Base-by-base conservation (phyloP, 1,140 invertebrate species). In the Vanessa tameamea region DNA sequence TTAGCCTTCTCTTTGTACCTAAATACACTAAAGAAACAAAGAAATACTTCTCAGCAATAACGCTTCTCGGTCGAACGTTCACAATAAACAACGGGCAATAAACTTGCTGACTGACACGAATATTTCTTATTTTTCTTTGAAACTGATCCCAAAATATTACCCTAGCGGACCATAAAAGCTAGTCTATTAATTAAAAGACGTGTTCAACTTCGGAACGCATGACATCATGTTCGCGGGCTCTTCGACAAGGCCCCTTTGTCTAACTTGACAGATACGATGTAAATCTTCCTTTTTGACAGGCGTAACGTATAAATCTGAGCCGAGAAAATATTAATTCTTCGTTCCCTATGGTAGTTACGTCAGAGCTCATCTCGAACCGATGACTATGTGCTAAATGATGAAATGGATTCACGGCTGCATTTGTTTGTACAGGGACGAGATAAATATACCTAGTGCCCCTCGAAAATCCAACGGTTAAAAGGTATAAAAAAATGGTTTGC, bases 91-190 rank as follows among this genome's bases (percentile, higher is more conserved):
- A 86, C 85, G 82, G 75, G 53, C 79, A 83, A 88, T 91, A 89
- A 91, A 89, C 80, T 81, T 80, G 78, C 77, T 75, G 78, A 77
- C 80, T 85, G 87, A 87, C 86, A 84, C 78, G 81, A 82, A 86
- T 90, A 87, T 87, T 86, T 88, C 83, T 87, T 89, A 82, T 89
- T 88, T 86, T 92, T 90, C 86, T 88, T 86, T 86, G 87, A 87
- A 91, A 85, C 80, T 69, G 82, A 82, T 83, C 79, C 79, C 78
- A 81, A 82, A 86, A 84, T 84, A 86, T 88, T 87, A 83, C 78
- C 73, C 78, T 82, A 84, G 84, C 79, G 65, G 71, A 74, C 79
- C 85, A 80, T 91, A 88, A 89, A 89, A 83, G 82, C 80, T 82
- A 73, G 72, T 86, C 87, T 91, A 92, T 86, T 91, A 91, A 92